phyloP scores from a whole-genome alignment of 2,888 invertebrate genomes.

The Euzophera pinguis region DNA sequence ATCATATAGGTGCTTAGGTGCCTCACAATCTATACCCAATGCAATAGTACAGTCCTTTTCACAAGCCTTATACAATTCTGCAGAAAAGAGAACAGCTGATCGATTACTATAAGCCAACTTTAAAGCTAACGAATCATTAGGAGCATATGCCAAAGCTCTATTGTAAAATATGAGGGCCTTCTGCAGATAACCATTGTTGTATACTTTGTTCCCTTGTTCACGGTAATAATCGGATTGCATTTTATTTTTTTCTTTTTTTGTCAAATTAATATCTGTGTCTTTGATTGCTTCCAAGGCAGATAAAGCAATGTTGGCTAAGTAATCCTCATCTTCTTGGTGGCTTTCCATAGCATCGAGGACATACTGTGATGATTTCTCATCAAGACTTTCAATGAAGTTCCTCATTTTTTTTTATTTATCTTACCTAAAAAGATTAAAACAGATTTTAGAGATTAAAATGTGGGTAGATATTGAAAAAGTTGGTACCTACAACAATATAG shows the following conservation, averaged over 20 bases:
- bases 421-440: no score
- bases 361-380: background rate
- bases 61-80: slow-evolving; percentile 17
- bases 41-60: slow-evolving; percentile 22
- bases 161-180: slow-evolving; percentile 22
- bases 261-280: background rate
- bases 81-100: slow-evolving; percentile 20
- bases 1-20: slow-evolving; percentile 8
- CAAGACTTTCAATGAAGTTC: background rate
- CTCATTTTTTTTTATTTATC: background rate
- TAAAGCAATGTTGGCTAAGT: background rate
- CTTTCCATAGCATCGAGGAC: background rate
- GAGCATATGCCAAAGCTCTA: slow-evolving; percentile 22
- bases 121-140: slow-evolving; percentile 21
- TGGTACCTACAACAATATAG: no score
- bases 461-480: no score
- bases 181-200: slow-evolving; percentile 10
- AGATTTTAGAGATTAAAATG: no score
- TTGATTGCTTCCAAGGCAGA: background rate
- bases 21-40: slow-evolving; percentile 18
- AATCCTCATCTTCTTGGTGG: background rate
- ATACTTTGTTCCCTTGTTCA: slow-evolving; percentile 15
- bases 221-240: background rate
- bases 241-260: background rate
- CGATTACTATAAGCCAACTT: slow-evolving; percentile 23